Evolutionary conservation across 1,140 invertebrate species (phyloP).

Genomic region (Anoplophora glabripennis): DNA sequence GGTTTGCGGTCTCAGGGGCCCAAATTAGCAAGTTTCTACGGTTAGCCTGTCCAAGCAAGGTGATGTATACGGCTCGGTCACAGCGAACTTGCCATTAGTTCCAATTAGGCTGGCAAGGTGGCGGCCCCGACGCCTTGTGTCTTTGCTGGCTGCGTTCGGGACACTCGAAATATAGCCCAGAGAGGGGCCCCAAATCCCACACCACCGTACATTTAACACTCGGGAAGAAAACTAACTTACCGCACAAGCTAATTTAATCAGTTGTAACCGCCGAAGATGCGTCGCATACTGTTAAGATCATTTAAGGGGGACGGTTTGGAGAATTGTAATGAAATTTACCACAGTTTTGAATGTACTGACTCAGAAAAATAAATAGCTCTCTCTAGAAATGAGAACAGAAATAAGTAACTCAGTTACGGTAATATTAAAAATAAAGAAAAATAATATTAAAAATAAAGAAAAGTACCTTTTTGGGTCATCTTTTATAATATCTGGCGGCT

Average conservation of each 20-base stretch:
- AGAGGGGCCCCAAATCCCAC: conserved; percentile 4
- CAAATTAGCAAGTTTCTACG: conserved; percentile 37
- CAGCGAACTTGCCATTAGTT: conserved; percentile 35
- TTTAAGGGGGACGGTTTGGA: too few species aligned
- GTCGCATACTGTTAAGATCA: too few species aligned
- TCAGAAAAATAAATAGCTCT: too few species aligned
- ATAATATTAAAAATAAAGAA: too few species aligned
- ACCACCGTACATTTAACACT: conserved; percentile 6
- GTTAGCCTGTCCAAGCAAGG: conserved; percentile 26
- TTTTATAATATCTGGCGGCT: too few species aligned
- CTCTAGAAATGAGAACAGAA: too few species aligned
- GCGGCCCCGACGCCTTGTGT: conserved; percentile 12
- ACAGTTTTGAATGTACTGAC: too few species aligned
- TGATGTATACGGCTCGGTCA: conserved; percentile 37
- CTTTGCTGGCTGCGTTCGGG: background rate
- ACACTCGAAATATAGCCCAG: background rate
- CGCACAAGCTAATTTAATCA: conserved; percentile 13
- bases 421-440: too few species aligned
- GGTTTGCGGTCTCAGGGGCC: conserved; percentile 22
- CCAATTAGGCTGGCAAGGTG: conserved; percentile 37
- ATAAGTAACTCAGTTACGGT: too few species aligned
- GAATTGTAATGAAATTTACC: too few species aligned
- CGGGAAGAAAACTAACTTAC: conserved; percentile 15
- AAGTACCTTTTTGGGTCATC: too few species aligned
- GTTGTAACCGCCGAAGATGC: conserved; percentile 1